phyloP scores from a whole-genome alignment of 2,113 vertebrate species.

The Recurvirostra avosetta region DNA sequence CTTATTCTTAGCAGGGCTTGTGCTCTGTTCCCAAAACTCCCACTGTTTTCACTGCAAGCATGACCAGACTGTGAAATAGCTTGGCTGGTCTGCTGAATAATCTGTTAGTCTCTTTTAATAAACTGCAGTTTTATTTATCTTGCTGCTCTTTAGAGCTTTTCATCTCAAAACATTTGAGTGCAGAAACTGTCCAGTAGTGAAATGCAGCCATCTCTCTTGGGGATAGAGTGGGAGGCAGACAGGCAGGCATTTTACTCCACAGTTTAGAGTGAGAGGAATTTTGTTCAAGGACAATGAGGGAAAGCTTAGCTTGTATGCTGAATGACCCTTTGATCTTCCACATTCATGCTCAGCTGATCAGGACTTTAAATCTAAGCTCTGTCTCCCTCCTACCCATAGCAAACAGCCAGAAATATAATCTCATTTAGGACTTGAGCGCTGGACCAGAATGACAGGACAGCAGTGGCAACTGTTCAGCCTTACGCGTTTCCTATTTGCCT shows the following conservation, averaged over 20 bases:
- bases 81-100: constrained; percentile 18
- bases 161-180: not conserved
- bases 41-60: not conserved
- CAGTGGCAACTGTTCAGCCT: not conserved
- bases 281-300: constrained; percentile 31
- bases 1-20: not conserved
- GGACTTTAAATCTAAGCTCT: constrained; percentile 36
- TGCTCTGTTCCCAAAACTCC: constrained; percentile 1
- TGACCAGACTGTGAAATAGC: constrained; percentile 31
- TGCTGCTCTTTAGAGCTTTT: constrained; percentile 23
- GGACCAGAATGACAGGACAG: not conserved
- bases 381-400: constrained; percentile 1
- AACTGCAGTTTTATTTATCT: constrained; percentile 27
- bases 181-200: not conserved
- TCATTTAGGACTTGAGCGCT: not conserved
- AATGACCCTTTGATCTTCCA: constrained; percentile 44
- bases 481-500: not conserved
- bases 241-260: not conserved
- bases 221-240: constrained; percentile 30
- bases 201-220: not conserved
- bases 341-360: constrained; percentile 32
- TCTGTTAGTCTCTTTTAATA: constrained; percentile 9
- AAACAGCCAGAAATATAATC: not conserved
- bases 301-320: not conserved
- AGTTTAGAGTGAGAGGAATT: constrained; percentile 14